Percentiles rank a stretch among this genome's conserved stretches.
Conservation (phyloP, 2,888 invertebrate genomes). For the Sphecodes monilicornis region DNA sequence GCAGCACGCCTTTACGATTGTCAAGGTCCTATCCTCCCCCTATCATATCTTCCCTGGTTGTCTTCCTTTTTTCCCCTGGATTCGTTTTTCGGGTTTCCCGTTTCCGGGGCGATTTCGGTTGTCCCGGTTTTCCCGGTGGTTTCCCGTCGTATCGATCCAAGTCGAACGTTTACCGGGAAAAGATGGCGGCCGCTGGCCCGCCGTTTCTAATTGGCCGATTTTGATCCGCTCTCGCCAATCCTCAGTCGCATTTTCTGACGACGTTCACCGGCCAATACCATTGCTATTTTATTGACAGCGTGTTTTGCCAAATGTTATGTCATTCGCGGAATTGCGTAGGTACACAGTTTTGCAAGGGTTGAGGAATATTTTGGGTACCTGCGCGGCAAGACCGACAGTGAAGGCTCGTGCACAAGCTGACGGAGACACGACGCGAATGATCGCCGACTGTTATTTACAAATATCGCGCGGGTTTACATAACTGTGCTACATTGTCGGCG, state of each 20-base stretch:
- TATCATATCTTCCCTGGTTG: not conserved
- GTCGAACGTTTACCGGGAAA: conserved; percentile 43
- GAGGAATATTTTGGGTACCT: conserved; percentile 29
- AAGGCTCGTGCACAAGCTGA: not conserved
- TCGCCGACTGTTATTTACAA: not conserved
- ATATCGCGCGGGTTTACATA: conserved; percentile 8
- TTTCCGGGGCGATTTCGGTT: not conserved
- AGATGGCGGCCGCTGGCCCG: conserved; percentile 38
- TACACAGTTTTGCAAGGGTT: not conserved
- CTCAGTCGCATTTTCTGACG: not conserved
- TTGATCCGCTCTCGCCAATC: conserved; percentile 33
- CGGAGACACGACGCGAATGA: not conserved
- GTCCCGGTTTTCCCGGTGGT: not conserved
- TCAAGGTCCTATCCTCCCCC: conserved; percentile 68
- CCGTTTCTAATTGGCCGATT: conserved; percentile 44
- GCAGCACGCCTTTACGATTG: conserved; percentile 60
- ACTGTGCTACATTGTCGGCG: not conserved
- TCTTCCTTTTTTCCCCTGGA: not conserved
- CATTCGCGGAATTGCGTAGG: conserved; percentile 28
- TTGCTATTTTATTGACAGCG: conserved; percentile 45
- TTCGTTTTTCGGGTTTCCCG: not conserved
- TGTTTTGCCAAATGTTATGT: conserved; percentile 54
- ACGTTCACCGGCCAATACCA: conserved; percentile 22
- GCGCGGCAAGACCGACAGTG: not conserved
- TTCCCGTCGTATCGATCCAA: not conserved